phyloP scores from a whole-genome alignment of 1,140 invertebrate genomes.

The Copidosoma floridanum region DNA sequence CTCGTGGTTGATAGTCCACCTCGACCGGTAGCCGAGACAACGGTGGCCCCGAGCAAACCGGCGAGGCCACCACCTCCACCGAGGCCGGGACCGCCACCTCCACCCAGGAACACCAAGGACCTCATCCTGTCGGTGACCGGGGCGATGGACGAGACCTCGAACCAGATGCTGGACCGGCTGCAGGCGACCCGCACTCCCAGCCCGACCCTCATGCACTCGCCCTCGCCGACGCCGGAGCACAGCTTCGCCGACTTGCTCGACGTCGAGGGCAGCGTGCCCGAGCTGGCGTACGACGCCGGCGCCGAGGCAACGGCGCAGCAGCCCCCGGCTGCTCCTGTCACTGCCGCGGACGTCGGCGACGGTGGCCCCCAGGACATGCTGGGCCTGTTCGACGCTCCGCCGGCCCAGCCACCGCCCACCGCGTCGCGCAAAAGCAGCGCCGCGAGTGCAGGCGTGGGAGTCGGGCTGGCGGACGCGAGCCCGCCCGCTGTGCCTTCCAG shows the following conservation, averaged over 20 bases:
- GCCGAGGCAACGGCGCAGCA: constrained; percentile 1
- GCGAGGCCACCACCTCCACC: constrained; percentile 51
- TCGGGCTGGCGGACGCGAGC: not conserved
- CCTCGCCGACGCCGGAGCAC: constrained; percentile 79
- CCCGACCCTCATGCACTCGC: constrained; percentile 79
- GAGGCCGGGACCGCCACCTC: constrained; percentile 59
- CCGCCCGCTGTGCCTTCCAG: not conserved
- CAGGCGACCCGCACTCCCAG: constrained; percentile 79
- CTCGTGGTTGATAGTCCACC: constrained; percentile 45
- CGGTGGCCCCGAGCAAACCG: constrained; percentile 32
- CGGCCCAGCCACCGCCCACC: constrained; percentile 26
- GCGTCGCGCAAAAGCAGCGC: not conserved
- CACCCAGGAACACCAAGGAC: constrained; percentile 77
- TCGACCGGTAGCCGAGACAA: constrained; percentile 32
- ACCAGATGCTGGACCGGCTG: constrained; percentile 76
- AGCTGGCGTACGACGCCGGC: constrained; percentile 42
- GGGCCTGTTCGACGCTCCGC: constrained; percentile 50
- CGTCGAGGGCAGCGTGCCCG: constrained; percentile 54
- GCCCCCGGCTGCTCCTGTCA: not conserved
- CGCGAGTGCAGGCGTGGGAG: no score
- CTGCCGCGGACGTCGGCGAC: no score
- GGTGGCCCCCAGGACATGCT: constrained; percentile 46
- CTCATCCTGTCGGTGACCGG: constrained; percentile 82
- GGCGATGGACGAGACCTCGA: constrained; percentile 84
- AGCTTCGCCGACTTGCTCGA: constrained; percentile 67